Evolutionary conservation across 2,113 vertebrate species (phyloP).

Genomic region (Microcebus griseorufus): DNA sequence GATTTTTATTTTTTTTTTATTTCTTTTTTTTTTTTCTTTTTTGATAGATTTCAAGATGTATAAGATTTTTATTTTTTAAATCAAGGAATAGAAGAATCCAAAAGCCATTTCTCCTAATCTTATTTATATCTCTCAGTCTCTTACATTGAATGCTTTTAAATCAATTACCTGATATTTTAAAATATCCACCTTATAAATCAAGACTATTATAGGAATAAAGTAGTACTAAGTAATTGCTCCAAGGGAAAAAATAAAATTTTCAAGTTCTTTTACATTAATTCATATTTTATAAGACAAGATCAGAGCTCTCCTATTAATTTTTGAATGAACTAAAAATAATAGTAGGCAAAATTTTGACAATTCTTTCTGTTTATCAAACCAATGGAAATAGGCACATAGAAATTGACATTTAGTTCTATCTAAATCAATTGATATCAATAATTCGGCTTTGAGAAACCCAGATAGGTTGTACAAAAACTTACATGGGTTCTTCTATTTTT

Average conservation of each 20-base stretch:
- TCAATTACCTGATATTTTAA: not conserved
- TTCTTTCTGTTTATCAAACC: constrained; percentile 34
- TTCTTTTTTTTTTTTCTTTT: too few relatives aligned
- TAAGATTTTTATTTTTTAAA: constrained; percentile 28
- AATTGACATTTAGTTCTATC: not conserved
- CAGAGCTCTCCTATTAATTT: constrained; percentile 18
- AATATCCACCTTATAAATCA: not conserved
- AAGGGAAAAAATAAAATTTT: not conserved
- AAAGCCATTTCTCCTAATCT: not conserved
- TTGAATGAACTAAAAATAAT: constrained; percentile 61
- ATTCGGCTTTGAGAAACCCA: not conserved
- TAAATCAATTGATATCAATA: not conserved
- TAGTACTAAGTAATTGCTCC: not conserved
- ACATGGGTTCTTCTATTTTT: not conserved
- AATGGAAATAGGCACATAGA: not conserved
- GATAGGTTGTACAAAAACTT: not conserved
- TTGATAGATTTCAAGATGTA: too few relatives aligned
- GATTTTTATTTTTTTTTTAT: constrained; percentile 31
- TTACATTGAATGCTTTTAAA: not conserved
- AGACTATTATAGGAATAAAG: not conserved
- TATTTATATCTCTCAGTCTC: not conserved
- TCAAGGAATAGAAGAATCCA: not conserved
- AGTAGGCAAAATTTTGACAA: not conserved
- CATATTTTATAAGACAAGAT: constrained; percentile 43
- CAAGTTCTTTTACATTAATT: not conserved